These are phyloP conservation scores for Notothenia coriiceps DNA, from an alignment of 2,113 vertebrate genomes.

Conservation along the genomic window DNA sequence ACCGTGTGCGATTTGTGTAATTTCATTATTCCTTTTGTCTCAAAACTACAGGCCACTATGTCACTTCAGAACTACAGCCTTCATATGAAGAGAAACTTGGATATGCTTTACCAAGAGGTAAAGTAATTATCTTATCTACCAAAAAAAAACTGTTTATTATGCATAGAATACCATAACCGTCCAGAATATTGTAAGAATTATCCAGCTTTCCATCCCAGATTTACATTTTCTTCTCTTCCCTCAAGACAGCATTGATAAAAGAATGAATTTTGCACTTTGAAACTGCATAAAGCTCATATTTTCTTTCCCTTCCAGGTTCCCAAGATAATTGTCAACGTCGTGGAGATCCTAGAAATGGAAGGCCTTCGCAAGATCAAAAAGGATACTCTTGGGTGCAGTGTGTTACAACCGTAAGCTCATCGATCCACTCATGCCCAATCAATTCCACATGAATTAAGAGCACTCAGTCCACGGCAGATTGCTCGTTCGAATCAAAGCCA, in stretches of 20 bases:
- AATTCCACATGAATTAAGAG: background rate
- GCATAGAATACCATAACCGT: background rate
- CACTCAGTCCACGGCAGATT: slow-evolving; percentile 2
- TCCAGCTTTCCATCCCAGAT: background rate
- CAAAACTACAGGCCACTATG: slow-evolving; percentile 77
- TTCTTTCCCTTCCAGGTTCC: slow-evolving; percentile 85
- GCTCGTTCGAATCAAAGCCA: background rate
- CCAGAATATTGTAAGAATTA: background rate
- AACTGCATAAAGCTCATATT: background rate
- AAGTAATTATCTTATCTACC: slow-evolving; percentile 17
- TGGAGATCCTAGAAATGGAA: slow-evolving; percentile 88
- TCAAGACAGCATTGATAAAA: background rate
- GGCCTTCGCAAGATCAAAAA: slow-evolving; percentile 83
- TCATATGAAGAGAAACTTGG: slow-evolving; percentile 87
- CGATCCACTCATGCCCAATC: background rate
- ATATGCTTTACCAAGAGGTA: slow-evolving; percentile 91
- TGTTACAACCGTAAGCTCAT: slow-evolving; percentile 82
- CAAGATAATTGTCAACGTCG: slow-evolving; percentile 87
- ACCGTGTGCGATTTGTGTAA: background rate
- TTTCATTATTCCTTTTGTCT: slow-evolving; percentile 3
- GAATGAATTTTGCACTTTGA: background rate
- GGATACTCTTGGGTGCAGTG: slow-evolving; percentile 77
- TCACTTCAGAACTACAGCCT: slow-evolving; percentile 84
- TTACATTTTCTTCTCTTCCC: background rate
- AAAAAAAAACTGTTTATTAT: background rate